A percentile compares a stretch with the other conserved stretches of the same genome.
phyloP scores from a whole-genome alignment of 2,888 invertebrate genomes.

The Lasiommata megera region DNA sequence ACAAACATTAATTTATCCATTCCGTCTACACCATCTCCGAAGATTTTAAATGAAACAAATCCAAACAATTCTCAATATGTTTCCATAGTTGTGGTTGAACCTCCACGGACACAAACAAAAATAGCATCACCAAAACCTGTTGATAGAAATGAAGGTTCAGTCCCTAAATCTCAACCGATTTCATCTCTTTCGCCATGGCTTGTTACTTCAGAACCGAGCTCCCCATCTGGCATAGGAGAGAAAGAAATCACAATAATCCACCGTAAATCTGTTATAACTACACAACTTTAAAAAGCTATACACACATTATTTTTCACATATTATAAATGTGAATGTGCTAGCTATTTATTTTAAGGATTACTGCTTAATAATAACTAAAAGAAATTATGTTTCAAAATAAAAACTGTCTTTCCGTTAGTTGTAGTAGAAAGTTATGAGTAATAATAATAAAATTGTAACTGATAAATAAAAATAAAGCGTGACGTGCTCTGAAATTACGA shows the following conservation, averaged over 20 bases:
- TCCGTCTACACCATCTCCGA: slow-evolving; percentile 73
- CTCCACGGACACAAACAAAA: slow-evolving; percentile 61
- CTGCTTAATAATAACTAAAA: neutral
- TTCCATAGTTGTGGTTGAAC: slow-evolving; percentile 75
- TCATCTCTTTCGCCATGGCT: slow-evolving; percentile 91
- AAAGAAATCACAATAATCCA: slow-evolving; percentile 86
- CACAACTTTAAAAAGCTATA: slow-evolving; percentile 80
- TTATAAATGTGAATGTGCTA: neutral
- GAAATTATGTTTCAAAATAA: neutral
- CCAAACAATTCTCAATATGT: slow-evolving; percentile 74
- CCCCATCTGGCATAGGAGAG: slow-evolving; percentile 83
- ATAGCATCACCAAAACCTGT: slow-evolving; percentile 68
- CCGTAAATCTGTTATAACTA: slow-evolving; percentile 93
- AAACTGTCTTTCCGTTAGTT: too few species aligned
- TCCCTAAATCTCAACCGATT: slow-evolving; percentile 81
- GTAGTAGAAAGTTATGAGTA: neutral
- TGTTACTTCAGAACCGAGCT: slow-evolving; percentile 87
- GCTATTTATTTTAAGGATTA: neutral
- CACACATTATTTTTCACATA: neutral
- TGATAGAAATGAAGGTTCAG: slow-evolving; percentile 73
- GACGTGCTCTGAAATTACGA: slow-evolving; percentile 40
- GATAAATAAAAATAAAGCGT: slow-evolving; percentile 21
- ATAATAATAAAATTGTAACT: neutral
- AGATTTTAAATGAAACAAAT: slow-evolving; percentile 78
- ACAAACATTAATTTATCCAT: slow-evolving; percentile 67